Evolutionary conservation across 2,888 invertebrate genomes (phyloP).

Genomic region (Machimus atricapillus): DNA sequence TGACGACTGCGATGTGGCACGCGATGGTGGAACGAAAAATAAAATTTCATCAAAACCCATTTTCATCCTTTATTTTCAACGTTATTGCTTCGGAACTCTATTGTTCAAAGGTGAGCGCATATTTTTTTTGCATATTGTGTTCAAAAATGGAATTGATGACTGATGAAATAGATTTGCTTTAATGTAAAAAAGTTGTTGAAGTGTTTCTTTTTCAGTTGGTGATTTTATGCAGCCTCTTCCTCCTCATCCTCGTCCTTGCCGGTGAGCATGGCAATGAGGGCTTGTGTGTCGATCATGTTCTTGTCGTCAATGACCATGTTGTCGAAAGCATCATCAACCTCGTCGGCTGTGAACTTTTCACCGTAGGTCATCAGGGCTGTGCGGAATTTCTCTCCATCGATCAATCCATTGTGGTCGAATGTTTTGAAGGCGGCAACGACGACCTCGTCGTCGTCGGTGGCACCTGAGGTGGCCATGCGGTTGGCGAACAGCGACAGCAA

Average conservation of each 20-base stretch:
- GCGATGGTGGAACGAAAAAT: conserved; percentile 33
- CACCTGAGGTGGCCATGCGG: conserved; percentile 89
- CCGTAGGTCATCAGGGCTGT: conserved; percentile 93
- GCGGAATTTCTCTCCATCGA: conserved; percentile 88
- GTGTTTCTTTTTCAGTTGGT: conserved; percentile 4
- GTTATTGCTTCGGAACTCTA: conserved; percentile 32
- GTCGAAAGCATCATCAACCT: conserved; percentile 91
- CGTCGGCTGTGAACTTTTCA: conserved; percentile 87
- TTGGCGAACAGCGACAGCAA: conserved; percentile 89
- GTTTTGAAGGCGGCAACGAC: conserved; percentile 91
- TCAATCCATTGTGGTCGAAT: conserved; percentile 88
- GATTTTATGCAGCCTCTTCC: conserved; percentile 63
- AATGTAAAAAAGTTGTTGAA: conserved; percentile 16
- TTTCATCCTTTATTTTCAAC: conserved; percentile 40
- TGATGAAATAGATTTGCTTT: conserved; percentile 33
- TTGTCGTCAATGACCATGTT: conserved; percentile 92
- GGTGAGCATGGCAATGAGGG: conserved; percentile 87
- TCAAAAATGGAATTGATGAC: conserved; percentile 44
- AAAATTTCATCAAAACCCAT: conserved; percentile 38
- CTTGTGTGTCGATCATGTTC: conserved; percentile 86
- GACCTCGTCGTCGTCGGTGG: conserved; percentile 89
- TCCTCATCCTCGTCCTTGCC: conserved; percentile 85
- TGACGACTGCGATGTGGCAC: background rate
- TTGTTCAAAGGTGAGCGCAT: conserved; percentile 37
- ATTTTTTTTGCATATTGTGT: conserved; percentile 11